Conservation (phyloP, 2,113 vertebrate species). For the Eretmochelys imbricata region DNA sequence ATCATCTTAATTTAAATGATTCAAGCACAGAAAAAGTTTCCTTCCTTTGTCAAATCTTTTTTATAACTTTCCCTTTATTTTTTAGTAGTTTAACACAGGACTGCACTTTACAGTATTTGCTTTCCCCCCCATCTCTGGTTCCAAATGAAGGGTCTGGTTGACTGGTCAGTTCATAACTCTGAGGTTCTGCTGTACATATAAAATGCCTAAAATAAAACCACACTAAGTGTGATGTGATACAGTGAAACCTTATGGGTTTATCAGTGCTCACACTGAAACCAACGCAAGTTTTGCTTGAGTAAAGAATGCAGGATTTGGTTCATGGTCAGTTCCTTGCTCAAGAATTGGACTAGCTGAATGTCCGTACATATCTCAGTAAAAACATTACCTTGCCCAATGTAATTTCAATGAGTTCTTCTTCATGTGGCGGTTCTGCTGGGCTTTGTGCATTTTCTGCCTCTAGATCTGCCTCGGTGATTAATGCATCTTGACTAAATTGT, state of each 20-base stretch:
- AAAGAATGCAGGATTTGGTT: neutral
- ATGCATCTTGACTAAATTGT: neutral
- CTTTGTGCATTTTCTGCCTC: neutral
- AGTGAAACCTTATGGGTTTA: neutral
- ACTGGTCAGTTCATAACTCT: too few species aligned
- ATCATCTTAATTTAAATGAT: too few species aligned
- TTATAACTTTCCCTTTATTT: too few species aligned
- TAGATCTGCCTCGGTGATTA: neutral
- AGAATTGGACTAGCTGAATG: neutral
- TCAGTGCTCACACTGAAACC: neutral
- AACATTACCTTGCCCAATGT: slow-evolving; percentile 79
- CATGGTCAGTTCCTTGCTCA: neutral
- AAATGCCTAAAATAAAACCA: neutral
- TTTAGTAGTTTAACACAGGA: too few species aligned
- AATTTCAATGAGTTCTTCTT: slow-evolving; percentile 65
- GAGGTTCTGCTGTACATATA: neutral
- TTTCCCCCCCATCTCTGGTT: too few species aligned
- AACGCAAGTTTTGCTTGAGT: neutral
- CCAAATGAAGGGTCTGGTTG: too few species aligned
- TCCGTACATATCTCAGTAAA: neutral
- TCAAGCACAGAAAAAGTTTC: too few species aligned
- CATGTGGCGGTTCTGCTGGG: neutral
- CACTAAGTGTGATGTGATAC: neutral
- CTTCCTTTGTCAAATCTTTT: too few species aligned
- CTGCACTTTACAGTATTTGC: too few species aligned